Conservation (phyloP, 2,797 vertebrate species). For the Arctocebus calabarensis region DNA sequence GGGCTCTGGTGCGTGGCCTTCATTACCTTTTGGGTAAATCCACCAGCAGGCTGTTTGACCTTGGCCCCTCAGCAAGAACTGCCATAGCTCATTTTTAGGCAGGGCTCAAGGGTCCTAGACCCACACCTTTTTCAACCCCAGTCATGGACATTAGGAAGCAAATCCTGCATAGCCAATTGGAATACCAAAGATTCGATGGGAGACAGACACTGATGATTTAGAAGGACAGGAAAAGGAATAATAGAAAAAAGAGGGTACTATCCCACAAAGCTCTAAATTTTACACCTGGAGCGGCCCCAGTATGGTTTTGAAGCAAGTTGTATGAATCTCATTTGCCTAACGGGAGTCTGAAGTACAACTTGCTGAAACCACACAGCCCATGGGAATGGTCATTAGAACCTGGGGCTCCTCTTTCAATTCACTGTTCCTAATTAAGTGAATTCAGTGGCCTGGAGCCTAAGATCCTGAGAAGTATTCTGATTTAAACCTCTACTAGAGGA, state of each 20-base stretch:
- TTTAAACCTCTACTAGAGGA: background rate
- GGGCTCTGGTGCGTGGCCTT: background rate
- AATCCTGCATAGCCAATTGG: background rate
- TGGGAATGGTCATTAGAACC: background rate
- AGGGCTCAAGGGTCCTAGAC: background rate
- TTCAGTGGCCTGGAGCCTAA: background rate
- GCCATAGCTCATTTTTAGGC: background rate
- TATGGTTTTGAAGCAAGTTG: conserved; percentile 10
- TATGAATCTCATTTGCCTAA: background rate
- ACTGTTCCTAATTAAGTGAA: background rate
- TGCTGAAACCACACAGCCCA: background rate
- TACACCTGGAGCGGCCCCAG: background rate
- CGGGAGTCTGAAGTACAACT: background rate
- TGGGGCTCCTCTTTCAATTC: background rate
- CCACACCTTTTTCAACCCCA: background rate
- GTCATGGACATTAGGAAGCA: background rate
- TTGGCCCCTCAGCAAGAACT: background rate
- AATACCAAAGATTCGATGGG: background rate
- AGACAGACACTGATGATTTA: background rate
- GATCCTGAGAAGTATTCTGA: background rate
- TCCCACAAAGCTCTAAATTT: background rate
- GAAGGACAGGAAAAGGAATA: background rate
- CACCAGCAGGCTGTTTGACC: background rate
- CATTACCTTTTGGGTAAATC: background rate
- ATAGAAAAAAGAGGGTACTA: background rate